phyloP scores from a whole-genome alignment of 2,888 invertebrate species.

The Drosophila subsilvestris region DNA sequence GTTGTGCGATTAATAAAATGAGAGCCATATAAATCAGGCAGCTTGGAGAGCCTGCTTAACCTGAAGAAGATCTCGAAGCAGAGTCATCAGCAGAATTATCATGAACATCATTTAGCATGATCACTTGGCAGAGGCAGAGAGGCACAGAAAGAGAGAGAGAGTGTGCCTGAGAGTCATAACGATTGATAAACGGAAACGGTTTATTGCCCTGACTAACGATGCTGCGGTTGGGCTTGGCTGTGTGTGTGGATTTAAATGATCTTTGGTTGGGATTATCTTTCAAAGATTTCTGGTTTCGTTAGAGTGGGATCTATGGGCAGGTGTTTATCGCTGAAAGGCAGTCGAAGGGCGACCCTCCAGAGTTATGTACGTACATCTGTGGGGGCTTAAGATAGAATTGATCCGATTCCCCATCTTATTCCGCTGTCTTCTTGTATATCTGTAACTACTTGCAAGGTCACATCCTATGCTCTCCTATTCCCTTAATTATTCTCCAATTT shows the following conservation, averaged over 20 bases:
- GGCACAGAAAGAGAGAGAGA: neutral
- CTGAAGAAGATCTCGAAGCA: constrained; percentile 11
- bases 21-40: constrained; percentile 41
- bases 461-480: no score
- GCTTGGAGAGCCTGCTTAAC: constrained; percentile 27
- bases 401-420: no score
- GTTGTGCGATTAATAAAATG: constrained; percentile 49
- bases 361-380: no score
- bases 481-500: no score
- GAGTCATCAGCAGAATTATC: constrained; percentile 23
- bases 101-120: constrained; percentile 1
- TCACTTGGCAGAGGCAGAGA: neutral
- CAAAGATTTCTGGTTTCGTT: neutral
- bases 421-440: no score
- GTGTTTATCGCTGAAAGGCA: neutral
- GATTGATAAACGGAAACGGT: constrained; percentile 9
- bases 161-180: neutral
- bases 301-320: neutral
- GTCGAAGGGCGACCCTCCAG: no score
- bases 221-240: constrained; percentile 25
- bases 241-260: neutral
- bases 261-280: neutral
- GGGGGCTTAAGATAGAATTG: no score
- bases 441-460: no score
- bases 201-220: constrained; percentile 28